Evolutionary conservation across 2,888 invertebrate species (phyloP).

Genomic region (Calameuta filiformis): DNA sequence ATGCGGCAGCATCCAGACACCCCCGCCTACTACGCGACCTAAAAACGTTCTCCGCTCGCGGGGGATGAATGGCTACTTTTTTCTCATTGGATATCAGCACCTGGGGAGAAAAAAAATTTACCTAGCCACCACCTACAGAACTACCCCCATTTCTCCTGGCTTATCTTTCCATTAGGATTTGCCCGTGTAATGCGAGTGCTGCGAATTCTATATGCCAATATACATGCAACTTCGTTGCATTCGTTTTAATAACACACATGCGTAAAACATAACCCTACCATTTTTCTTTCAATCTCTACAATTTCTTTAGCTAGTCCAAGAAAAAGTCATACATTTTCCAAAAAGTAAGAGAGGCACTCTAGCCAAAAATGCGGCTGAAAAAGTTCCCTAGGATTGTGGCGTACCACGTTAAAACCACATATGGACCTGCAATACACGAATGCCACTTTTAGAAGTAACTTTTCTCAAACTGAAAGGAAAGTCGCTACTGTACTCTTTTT

Average conservation of each 20-base stretch:
- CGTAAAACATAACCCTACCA: background rate
- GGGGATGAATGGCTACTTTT: slow-evolving; percentile 2
- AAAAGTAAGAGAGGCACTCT: background rate
- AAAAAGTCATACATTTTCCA: slow-evolving; percentile 39
- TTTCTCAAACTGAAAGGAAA: slow-evolving; percentile 34
- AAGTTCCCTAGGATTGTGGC: slow-evolving; percentile 46
- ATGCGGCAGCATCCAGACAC: slow-evolving; percentile 65
- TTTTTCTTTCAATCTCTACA: background rate
- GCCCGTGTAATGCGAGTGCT: background rate
- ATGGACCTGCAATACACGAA: background rate
- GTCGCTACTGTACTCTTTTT: background rate
- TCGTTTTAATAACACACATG: background rate
- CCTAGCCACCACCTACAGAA: background rate
- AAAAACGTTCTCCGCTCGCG: slow-evolving; percentile 58
- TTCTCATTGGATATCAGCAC: background rate
- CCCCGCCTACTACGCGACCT: slow-evolving; percentile 62
- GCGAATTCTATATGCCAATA: background rate
- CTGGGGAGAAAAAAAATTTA: background rate
- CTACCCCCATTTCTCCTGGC: background rate
- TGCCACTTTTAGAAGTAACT: slow-evolving; percentile 30
- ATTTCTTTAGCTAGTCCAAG: background rate
- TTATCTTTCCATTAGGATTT: background rate
- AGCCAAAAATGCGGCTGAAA: slow-evolving; percentile 23
- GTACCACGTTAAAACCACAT: slow-evolving; percentile 13
- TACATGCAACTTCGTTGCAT: background rate